Evolutionary conservation across 2,888 invertebrate genomes (phyloP), one percentile per base, ranked within the genome.

Genomic region (Caenorhabditis sp.): DNA sequence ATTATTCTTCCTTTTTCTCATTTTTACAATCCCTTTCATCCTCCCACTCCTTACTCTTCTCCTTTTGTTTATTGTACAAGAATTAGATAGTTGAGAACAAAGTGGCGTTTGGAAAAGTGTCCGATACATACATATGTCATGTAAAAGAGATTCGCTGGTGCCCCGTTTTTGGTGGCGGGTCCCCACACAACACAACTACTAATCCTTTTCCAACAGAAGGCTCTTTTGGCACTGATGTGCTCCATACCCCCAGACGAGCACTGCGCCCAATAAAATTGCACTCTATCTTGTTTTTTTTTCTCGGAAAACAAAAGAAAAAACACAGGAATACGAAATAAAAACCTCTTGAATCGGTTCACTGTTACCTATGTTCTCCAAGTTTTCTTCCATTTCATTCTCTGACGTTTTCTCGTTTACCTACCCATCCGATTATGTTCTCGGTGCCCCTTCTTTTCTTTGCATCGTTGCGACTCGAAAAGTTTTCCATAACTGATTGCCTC

Each of bases 51-150:
- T 51, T 26, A n/a, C 6, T 19, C 47, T 47, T 19, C 56, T 26
- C 31, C 35, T 31, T 80, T 75, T 81, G 81, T 69, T 81, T 69
- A 81, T 79, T 79, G 79, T 79, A 70, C 54, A 70, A 70, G 70
- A 79, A 70, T 79, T 70, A 79, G 79, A 79, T 49, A 70, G 79
- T 70, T 70, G 68, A 58, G 79, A 74, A 74, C 80, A 68, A 73
- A 68, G 66, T 59, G 59, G 49, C 73, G 6, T 56, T 56, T 35
- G 44, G 19, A 56, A 74, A 80, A 47, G 63, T 74, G 80, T 80
- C 80, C 59, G 66, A 73, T 59, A 73, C 72, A 80, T 80, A 80
- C 73, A 80, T 73, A 73, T 80, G 80, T 80, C 80, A 80, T 80
- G 73, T 80, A 80, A 64, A 80, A 80, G 73, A 66, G 66, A 73